A percentile compares a stretch with the other conserved stretches of the same genome.
These are phyloP conservation scores for Oncorhynchus mykiss DNA, from an alignment of 2,113 vertebrate species.

Conservation along the genomic window DNA sequence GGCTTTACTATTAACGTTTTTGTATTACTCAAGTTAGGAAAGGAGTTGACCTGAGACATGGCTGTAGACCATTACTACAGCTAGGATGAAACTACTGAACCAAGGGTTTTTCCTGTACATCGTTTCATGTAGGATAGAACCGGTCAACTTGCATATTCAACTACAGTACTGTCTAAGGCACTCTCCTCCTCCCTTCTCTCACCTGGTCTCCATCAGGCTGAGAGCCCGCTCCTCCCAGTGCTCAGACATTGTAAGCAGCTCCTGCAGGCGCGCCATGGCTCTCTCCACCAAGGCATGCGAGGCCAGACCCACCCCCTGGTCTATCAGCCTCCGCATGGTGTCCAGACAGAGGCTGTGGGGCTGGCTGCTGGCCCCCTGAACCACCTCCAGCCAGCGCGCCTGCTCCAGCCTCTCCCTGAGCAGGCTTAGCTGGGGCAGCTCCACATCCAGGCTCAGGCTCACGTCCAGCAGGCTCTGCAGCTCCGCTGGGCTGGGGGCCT, in stretches of 20 bases:
- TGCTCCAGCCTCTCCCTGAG: conserved; percentile 87
- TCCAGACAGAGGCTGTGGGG: conserved; percentile 84
- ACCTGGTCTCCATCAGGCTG: conserved; percentile 89
- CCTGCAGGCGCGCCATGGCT: conserved; percentile 94
- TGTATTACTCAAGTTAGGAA: too few relatives aligned
- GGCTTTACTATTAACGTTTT: too few relatives aligned
- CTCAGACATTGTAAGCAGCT: conserved; percentile 91
- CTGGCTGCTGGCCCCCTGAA: conserved; percentile 80
- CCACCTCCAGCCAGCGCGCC: conserved; percentile 91
- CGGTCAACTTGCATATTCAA: too few relatives aligned
- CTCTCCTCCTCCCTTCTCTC: conserved; percentile 26
- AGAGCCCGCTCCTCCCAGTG: conserved; percentile 93
- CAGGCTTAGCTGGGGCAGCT: conserved; percentile 82
- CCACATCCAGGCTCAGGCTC: conserved; percentile 89
- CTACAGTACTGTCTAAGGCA: background rate
- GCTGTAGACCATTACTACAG: too few relatives aligned
- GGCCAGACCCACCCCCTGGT: conserved; percentile 89
- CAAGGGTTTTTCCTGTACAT: too few relatives aligned
- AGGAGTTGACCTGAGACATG: too few relatives aligned
- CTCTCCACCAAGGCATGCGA: conserved; percentile 88
- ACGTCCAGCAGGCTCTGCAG: conserved; percentile 87
- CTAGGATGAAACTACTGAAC: too few relatives aligned
- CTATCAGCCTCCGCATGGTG: conserved; percentile 93
- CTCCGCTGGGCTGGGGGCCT: conserved; percentile 79
- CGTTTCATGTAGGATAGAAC: too few relatives aligned